Base-by-base conservation (phyloP, 2,888 invertebrate species). In the Rhagophthalmus giganteus region DNA sequence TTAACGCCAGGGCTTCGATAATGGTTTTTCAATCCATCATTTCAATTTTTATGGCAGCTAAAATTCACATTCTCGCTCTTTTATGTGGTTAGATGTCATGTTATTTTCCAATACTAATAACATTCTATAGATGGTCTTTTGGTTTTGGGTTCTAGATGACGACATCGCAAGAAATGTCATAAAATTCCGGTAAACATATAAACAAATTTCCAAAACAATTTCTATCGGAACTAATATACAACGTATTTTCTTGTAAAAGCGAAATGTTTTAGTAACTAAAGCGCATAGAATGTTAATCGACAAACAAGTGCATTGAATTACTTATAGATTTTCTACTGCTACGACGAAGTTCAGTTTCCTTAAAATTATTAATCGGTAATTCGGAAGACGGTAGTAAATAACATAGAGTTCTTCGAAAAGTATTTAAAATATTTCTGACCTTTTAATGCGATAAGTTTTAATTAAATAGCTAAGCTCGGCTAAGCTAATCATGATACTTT, bases 401-500 rank as follows among this genome's bases (percentile, higher is more conserved):
- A 47, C 16, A 11, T 24, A 27, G 31, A 16, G 47, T 53, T 47
- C 30, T 38, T 39, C 14, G 31, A 27, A 33, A 50, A 57, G 53
- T 54, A 48, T 57, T 50, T 57, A 55, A 46, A 47, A 52, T 52
- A 55, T 51, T 47, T 57, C 45, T 44, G 37, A 49, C 46, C 25
- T 50, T 57, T 58, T 61, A 61, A 61, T 59, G 55, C 55, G 58
- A 55, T 55, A 62, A 62, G 60, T 62, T 62, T 62, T 62, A 62
- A 62, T 62, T 59, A 58, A 62, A 62, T 59, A 61, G 58, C 57
- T 62, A 41, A 54, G 57, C 52, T 54, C 53, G 46, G 53, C 25
- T 47, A 38, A 47, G 33, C 46, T 39, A 37, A 47, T 47, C 54
- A 46, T 55, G 59, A 52, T 61, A 62, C 60, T 62, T 61, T 59